phyloP scores from a whole-genome alignment of 2,888 invertebrate genomes.

The Catocala sponsa region DNA sequence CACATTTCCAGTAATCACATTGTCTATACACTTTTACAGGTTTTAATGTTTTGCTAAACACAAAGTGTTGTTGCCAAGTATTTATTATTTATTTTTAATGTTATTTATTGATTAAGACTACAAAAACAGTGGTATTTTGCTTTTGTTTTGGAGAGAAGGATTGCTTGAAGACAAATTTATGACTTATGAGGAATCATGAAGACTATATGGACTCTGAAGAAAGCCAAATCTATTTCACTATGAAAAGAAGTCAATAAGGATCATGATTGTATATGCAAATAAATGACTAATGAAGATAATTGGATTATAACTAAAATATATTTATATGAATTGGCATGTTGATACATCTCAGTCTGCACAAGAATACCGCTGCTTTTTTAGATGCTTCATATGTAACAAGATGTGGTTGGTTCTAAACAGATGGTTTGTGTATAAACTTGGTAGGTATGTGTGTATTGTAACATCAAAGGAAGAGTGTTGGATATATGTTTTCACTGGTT shows the following conservation, averaged over 20 bases:
- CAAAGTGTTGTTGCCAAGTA: conserved; percentile 69
- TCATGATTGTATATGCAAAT: conserved; percentile 9
- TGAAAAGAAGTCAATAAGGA: conserved; percentile 16
- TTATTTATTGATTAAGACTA: conserved; percentile 64
- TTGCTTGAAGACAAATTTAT: conserved; percentile 37
- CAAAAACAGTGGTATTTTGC: conserved; percentile 72
- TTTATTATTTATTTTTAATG: conserved; percentile 68
- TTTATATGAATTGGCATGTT: conserved; percentile 21
- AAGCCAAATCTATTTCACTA: conserved; percentile 19
- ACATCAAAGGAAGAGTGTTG: conserved; percentile 54
- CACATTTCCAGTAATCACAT: conserved; percentile 57
- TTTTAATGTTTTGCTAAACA: conserved; percentile 60
- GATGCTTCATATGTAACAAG: conserved; percentile 40
- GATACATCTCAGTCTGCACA: conserved; percentile 29
- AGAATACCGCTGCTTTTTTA: conserved; percentile 67
- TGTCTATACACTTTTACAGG: conserved; percentile 76
- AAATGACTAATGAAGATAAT: conserved; percentile 35
- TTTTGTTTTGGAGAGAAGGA: conserved; percentile 45
- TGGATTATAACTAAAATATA: conserved; percentile 26
- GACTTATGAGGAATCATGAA: conserved; percentile 27
- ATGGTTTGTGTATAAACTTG: conserved; percentile 52
- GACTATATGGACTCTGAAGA: conserved; percentile 25
- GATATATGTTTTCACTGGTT: conserved; percentile 78
- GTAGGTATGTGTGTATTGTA: conserved; percentile 66
- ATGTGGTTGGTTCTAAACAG: conserved; percentile 56